Evolutionary conservation across 2,888 invertebrate genomes (phyloP), one percentile per base, ranked within the genome.

Genomic region (Cataglyphis albicans): DNA sequence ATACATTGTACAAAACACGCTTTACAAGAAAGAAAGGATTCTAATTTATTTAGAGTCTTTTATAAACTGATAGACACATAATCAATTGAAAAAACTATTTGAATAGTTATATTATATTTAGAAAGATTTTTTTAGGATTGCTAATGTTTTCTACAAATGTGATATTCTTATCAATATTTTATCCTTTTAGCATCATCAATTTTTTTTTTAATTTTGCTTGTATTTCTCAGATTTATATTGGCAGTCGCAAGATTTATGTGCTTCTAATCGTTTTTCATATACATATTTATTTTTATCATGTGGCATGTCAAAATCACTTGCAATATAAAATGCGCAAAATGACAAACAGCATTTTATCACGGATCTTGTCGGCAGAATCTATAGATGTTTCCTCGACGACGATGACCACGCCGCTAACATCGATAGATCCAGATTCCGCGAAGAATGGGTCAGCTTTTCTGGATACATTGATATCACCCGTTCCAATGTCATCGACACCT

Each of bases 401-500:
- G 6, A 52, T 48, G 0, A 59, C 41, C 3, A 81, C 57, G 52
- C 32, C 29, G 65, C n/a, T 70, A 67, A 7, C n/a, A 2, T 9
- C 81, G 15, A 29, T 21, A 25, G 29, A 44, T 9, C 29, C 85
- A 61, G 87, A 90, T 81, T 82, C 86, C 10, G 67, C 78, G 6
- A 84, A 67, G 59, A 64, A 82, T 3, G 35, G 76, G 3, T 80
- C 81, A 3, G 87, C 81, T 64, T 35, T 61, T 21, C 25, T 63
- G n/a, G 81, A 74, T 12, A 52, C 76, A 5, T 15, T 21, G 9
- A 9, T 38, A 18, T 29, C 85, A 18, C 15, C 83, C 18, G 52
- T 83, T 9, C 41, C 70, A 0, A 48, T 78, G 18, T n/a, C 91
- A 7, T 87, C 91, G 7, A 87, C 92, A 0, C 90, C 91, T 0